Evolutionary conservation across 2,888 invertebrate genomes (phyloP).

Genomic region (Cactoblastis cactorum): DNA sequence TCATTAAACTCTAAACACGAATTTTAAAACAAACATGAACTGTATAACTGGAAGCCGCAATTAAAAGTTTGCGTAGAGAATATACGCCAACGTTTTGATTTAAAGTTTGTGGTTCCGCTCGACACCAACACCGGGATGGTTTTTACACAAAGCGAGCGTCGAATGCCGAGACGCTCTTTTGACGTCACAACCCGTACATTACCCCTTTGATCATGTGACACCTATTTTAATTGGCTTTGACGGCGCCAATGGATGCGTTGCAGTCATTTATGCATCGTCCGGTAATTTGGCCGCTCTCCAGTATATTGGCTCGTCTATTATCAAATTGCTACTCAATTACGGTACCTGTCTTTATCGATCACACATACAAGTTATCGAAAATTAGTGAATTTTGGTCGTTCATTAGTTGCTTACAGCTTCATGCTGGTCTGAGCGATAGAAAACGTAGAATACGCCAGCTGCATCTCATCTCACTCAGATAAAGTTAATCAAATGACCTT

Average conservation of each 20-base stretch:
- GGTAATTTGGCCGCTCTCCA: slow-evolving; percentile 5
- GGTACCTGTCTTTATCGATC: not conserved
- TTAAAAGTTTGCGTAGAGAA: slow-evolving; percentile 69
- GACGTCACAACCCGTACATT: not conserved
- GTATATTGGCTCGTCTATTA: not conserved
- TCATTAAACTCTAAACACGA: slow-evolving; percentile 69
- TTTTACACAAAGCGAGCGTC: slow-evolving; percentile 26
- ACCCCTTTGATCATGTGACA: not conserved
- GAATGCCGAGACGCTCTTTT: not conserved
- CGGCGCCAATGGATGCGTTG: slow-evolving; percentile 2
- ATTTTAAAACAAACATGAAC: slow-evolving; percentile 57
- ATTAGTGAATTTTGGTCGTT: too few relatives aligned
- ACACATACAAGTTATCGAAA: too few relatives aligned
- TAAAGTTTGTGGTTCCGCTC: slow-evolving; percentile 58
- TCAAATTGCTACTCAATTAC: slow-evolving; percentile 3
- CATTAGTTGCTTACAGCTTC: too few relatives aligned
- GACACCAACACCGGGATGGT: slow-evolving; percentile 34
- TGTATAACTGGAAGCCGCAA: slow-evolving; percentile 65
- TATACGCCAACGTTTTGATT: slow-evolving; percentile 70
- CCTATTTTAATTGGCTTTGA: slow-evolving; percentile 5
- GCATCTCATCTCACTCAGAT: too few relatives aligned
- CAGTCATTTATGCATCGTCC: not conserved
- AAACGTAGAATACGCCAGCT: too few relatives aligned
- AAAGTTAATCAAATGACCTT: too few relatives aligned
- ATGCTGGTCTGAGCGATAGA: too few relatives aligned